Base-by-base conservation (phyloP, 2,797 vertebrate genomes). In the Botia almorhae region DNA sequence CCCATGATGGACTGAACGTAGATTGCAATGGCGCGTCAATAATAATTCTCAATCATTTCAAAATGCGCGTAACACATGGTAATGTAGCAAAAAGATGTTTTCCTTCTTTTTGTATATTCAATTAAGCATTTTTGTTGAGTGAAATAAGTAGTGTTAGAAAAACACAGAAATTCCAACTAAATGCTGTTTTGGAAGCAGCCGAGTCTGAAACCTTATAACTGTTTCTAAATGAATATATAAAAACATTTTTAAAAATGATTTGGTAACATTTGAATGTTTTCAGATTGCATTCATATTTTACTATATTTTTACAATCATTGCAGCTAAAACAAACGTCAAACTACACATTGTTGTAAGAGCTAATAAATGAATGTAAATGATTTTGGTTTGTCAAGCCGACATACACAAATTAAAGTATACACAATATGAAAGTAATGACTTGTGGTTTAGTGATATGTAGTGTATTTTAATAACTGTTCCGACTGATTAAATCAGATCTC, bases 11-110 rank as follows among this genome's bases (percentile, higher is more conserved):
- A 69, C 43, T 0, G 50, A 53, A 17, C 16, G 51, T 17, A 17
- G 51, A 19, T 1, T 23, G 19, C 19, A 12, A 69, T 46, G 11
- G 36, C 7, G 61, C 64, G 5, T 50, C 17, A 33, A 69, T 69
- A 53, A 78, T 60, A 50, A 78, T 60, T 60, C 65, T 48, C 64
- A 19, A 56, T 68, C 36, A 58, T 36, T 46, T 46, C 16, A 69
- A 68, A 72, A 68, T 0, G 8, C 33, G 61, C 7, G 5, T 16
- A 65, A 55, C 51, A 55, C 29, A 33, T 14, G 17, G 17, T 14
- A 11, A 23, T 39, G 16, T 12, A 60, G 21, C 21, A 60, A 19
- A 61, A 64, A 39, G 7, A 16, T 65, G 63, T 19, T 65, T 65
- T 39, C 1, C 17, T 11, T 39, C 56, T 29, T 61, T 61, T 7